These are phyloP conservation scores for Xiphorhynchus erythropygius DNA, from an alignment of 2,797 vertebrate genomes.

Conservation along the genomic window DNA sequence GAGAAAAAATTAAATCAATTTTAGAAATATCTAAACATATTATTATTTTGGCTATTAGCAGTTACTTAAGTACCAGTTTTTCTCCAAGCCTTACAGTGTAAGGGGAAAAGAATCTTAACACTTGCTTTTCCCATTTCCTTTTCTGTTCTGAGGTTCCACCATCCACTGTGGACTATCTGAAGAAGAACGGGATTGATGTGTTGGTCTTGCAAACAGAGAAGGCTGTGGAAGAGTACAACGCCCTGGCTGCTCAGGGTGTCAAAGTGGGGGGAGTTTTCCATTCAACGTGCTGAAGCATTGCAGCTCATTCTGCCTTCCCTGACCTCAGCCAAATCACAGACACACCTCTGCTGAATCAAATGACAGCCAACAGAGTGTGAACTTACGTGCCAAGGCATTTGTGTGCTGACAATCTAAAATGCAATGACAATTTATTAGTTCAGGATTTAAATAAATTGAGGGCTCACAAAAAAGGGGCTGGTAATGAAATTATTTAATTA, in stretches of 20 bases:
- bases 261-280: slow-evolving; percentile 92
- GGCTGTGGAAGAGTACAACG: slow-evolving; percentile 89
- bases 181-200: slow-evolving; percentile 83
- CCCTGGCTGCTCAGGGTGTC: slow-evolving; percentile 80
- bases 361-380: not conserved
- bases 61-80: not conserved
- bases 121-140: not conserved
- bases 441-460: not conserved
- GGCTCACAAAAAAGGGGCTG: not conserved
- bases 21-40: not conserved
- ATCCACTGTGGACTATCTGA: slow-evolving; percentile 86
- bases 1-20: not conserved
- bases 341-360: not conserved
- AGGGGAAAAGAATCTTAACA: not conserved
- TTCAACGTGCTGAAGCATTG: slow-evolving; percentile 85
- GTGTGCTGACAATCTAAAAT: not conserved
- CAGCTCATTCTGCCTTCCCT: rapidly evolving
- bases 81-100: not conserved
- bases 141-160: slow-evolving; percentile 81
- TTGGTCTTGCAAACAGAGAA: slow-evolving; percentile 87
- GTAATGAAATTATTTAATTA: not conserved
- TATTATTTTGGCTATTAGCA: not conserved
- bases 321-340: rapidly evolving
- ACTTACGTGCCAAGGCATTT: not conserved
- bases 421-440: not conserved